phyloP scores from a whole-genome alignment of 2,797 vertebrate genomes.

The Pempheris klunzingeri region DNA sequence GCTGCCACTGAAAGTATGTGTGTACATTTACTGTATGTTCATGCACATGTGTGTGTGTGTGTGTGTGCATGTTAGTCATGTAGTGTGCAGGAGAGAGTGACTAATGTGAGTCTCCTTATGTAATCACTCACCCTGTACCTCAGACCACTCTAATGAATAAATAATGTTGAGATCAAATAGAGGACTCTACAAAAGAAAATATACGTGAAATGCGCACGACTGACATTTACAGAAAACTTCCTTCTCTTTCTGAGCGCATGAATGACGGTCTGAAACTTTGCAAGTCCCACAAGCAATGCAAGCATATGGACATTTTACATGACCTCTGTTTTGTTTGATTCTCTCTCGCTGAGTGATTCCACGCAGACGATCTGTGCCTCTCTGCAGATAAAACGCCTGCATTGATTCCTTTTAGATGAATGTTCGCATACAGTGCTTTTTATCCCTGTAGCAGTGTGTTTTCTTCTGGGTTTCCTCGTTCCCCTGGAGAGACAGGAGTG shows the following conservation, averaged over 20 bases:
- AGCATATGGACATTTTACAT: background rate
- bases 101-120: slow-evolving; percentile 12
- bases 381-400: too few relatives aligned
- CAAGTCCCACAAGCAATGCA: background rate
- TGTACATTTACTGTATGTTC: background rate
- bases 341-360: too few relatives aligned
- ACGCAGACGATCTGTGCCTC: background rate
- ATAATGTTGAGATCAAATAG: slow-evolving; percentile 54
- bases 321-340: background rate
- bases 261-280: background rate
- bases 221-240: slow-evolving; percentile 19
- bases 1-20: background rate
- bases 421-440: background rate
- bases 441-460: background rate
- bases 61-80: background rate
- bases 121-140: slow-evolving; percentile 20
- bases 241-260: background rate
- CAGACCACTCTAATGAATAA: slow-evolving; percentile 58
- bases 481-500: background rate
- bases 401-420: background rate
- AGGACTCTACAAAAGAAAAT: slow-evolving; percentile 51
- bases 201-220: slow-evolving; percentile 45
- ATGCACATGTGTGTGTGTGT: background rate
- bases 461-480: background rate
- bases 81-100: slow-evolving; percentile 11